Evolutionary conservation across 1,140 invertebrate genomes (phyloP).

Genomic region (Drosophila jambulina): DNA sequence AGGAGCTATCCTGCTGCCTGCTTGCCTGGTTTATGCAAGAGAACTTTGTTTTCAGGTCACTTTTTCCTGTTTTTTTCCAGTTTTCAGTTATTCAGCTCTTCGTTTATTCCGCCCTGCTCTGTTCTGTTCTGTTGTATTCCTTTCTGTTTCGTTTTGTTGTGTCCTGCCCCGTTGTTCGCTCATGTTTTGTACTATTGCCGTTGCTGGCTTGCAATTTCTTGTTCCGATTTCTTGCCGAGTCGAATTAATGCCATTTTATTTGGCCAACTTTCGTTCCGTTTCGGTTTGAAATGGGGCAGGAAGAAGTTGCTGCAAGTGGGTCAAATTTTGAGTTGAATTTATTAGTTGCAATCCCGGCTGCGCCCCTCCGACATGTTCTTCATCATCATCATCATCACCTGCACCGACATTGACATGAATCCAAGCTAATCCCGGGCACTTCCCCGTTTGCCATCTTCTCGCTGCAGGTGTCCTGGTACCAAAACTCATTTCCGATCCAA

Average conservation of each 20-base stretch:
- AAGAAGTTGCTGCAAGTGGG: constrained; percentile 44
- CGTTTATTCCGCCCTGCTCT: constrained; percentile 30
- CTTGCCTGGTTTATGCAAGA: constrained; percentile 54
- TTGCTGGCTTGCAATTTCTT: constrained; percentile 41
- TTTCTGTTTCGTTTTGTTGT: constrained; percentile 15
- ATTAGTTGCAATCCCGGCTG: constrained; percentile 41
- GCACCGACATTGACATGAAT: constrained; percentile 2
- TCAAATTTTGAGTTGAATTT: constrained; percentile 57
- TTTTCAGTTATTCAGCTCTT: constrained; percentile 26
- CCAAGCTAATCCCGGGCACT: constrained; percentile 30
- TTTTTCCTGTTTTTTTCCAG: constrained; percentile 50
- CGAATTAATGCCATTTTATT: constrained; percentile 69
- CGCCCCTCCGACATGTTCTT: constrained; percentile 21
- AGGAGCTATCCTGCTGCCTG: constrained; percentile 8
- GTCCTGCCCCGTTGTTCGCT: constrained; percentile 8
- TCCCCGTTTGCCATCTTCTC: constrained; percentile 17
- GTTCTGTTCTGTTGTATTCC: constrained; percentile 10
- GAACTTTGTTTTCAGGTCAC: constrained; percentile 72
- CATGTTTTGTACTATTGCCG: constrained; percentile 42
- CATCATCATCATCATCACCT: constrained; percentile 6
- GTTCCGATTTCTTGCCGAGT: constrained; percentile 33
- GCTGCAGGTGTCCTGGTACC: constrained; percentile 88
- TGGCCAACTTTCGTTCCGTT: constrained; percentile 50
- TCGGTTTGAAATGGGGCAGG: constrained; percentile 23
- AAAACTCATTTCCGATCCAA: constrained; percentile 89